Percentiles rank a stretch among this genome's conserved stretches.
These are phyloP conservation scores for Lacerta bilineata DNA, from an alignment of 2,797 vertebrate genomes.

Conservation along the genomic window DNA sequence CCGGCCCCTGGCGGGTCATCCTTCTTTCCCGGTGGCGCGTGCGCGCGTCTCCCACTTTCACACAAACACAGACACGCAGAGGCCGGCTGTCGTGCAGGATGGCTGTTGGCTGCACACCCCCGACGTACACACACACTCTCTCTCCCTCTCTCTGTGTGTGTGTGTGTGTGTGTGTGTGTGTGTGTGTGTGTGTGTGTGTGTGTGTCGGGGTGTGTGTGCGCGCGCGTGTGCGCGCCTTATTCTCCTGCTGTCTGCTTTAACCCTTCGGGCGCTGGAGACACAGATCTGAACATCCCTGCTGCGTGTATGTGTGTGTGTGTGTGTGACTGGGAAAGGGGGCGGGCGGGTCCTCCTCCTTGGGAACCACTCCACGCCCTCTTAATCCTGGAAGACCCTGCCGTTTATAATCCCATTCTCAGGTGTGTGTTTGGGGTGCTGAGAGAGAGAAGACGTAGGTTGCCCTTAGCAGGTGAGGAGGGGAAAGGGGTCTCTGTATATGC, in stretches of 20 bases:
- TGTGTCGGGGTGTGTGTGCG: not conserved
- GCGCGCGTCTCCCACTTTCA: not conserved
- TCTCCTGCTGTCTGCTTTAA: slow-evolving; percentile 33
- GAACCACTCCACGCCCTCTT: not conserved
- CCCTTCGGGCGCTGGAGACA: slow-evolving; percentile 22
- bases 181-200: not conserved
- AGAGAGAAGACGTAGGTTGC: not conserved
- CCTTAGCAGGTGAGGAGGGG: not conserved
- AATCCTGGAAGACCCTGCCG: not conserved
- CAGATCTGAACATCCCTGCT: not conserved
- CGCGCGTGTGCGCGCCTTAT: not conserved
- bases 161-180: not conserved
- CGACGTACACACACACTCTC: not conserved
- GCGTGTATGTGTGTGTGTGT: not conserved
- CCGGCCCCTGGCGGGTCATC: slow-evolving; percentile 9
- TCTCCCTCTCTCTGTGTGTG: too few relatives aligned
- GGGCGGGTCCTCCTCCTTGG: too few relatives aligned
- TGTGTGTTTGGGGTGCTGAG: not conserved
- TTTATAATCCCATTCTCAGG: not conserved
- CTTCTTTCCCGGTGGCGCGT: not conserved
- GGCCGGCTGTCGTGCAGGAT: not conserved
- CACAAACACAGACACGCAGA: not conserved
- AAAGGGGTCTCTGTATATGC: not conserved
- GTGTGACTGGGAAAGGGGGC: not conserved
- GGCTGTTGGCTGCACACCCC: slow-evolving; percentile 23